These are phyloP conservation scores for Nerophis ophidion DNA, from an alignment of 2,113 vertebrate species.

Conservation along the genomic window DNA sequence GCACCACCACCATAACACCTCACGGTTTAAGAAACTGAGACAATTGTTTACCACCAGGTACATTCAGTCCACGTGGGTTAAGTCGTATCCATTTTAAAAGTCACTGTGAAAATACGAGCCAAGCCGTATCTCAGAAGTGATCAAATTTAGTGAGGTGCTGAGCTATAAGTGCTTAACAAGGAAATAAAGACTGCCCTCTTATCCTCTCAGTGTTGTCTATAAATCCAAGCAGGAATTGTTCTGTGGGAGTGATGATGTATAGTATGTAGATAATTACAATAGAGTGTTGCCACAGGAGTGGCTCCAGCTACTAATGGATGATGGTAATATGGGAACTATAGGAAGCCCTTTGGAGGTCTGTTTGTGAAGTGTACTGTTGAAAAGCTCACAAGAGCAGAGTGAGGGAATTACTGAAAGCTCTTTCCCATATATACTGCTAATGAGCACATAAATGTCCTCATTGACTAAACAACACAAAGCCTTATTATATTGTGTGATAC, in stretches of 20 bases:
- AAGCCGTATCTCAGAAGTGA: constrained; percentile 20
- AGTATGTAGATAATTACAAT: constrained; percentile 12
- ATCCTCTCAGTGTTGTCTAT: constrained; percentile 15
- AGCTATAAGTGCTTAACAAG: constrained; percentile 13
- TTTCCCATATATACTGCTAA: constrained; percentile 22
- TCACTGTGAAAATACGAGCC: constrained; percentile 6
- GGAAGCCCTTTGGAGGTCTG: constrained; percentile 1
- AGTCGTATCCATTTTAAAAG: constrained; percentile 18
- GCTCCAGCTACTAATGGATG: constrained; percentile 11
- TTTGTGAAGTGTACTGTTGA: constrained; percentile 16
- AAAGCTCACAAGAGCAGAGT: constrained; percentile 7
- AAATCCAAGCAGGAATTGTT: constrained; percentile 17
- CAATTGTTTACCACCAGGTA: neutral
- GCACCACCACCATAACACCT: constrained; percentile 2
- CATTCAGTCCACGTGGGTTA: constrained; percentile 6
- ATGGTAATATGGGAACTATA: constrained; percentile 12
- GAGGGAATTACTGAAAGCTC: constrained; percentile 21
- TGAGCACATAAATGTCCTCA: constrained; percentile 14
- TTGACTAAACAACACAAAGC: constrained; percentile 11
- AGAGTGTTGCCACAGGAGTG: constrained; percentile 10
- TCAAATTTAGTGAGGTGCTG: constrained; percentile 17
- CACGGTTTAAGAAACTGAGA: constrained; percentile 7
- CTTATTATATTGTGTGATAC: neutral
- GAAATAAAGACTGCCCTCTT: constrained; percentile 3
- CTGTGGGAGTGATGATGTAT: constrained; percentile 33